These are phyloP conservation scores for Ambastaia sidthimunki DNA, from an alignment of 2,797 vertebrate genomes.

Conservation along the genomic window DNA sequence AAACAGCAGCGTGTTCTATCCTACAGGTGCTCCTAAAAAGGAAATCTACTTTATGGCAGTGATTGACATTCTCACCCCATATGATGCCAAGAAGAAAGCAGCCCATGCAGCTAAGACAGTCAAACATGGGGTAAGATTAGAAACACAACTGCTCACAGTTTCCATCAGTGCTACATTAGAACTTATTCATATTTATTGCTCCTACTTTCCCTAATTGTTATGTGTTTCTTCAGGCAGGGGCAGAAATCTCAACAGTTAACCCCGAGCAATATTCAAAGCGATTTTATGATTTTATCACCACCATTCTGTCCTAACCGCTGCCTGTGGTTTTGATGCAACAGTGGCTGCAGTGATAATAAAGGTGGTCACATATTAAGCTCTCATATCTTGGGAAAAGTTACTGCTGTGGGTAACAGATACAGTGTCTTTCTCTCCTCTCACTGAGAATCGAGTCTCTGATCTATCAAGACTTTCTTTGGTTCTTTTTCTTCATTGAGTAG, in stretches of 20 bases:
- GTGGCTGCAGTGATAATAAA: neutral
- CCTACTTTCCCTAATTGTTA: neutral
- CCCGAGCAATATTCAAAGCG: slow-evolving; percentile 99
- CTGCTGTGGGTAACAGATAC: slow-evolving; percentile 5
- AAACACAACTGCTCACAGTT: too few relatives aligned
- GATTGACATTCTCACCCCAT: slow-evolving; percentile 98
- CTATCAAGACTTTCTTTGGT: slow-evolving; percentile 40
- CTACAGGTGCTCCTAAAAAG: slow-evolving; percentile 88
- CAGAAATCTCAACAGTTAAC: slow-evolving; percentile 98
- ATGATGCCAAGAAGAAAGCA: slow-evolving; percentile 99
- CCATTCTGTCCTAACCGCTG: slow-evolving; percentile 95
- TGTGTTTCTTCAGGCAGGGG: slow-evolving; percentile 84
- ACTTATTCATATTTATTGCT: slow-evolving; percentile 10
- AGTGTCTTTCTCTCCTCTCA: neutral
- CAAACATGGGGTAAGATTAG: slow-evolving; percentile 91
- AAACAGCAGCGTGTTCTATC: neutral
- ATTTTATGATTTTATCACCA: slow-evolving; percentile 99
- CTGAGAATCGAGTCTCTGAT: slow-evolving; percentile 10
- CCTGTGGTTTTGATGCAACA: slow-evolving; percentile 49
- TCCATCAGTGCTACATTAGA: too few relatives aligned
- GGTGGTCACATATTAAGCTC: slow-evolving; percentile 21
- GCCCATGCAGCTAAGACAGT: slow-evolving; percentile 98
- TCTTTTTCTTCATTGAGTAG: slow-evolving; percentile 60
- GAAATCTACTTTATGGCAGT: slow-evolving; percentile 99
- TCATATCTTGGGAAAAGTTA: slow-evolving; percentile 19